Conservation (phyloP, 1,140 invertebrate species). For the Ceratoteleas bidentatus region DNA sequence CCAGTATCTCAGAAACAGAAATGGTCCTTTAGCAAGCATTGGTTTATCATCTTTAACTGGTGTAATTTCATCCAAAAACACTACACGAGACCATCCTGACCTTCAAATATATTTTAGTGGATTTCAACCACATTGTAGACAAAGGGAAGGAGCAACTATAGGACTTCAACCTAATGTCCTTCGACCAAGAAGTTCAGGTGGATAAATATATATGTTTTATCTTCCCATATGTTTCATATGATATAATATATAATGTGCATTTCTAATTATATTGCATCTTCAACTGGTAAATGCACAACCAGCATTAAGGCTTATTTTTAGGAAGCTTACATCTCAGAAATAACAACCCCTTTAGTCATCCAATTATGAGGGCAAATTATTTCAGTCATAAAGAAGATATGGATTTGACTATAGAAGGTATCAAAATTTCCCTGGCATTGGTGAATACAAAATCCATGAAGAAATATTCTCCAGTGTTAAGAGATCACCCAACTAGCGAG, state of each 20-base stretch:
- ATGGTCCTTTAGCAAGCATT: constrained; percentile 84
- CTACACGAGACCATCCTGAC: constrained; percentile 83
- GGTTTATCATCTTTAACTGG: constrained; percentile 84
- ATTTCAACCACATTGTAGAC: constrained; percentile 81
- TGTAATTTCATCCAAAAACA: constrained; percentile 83
- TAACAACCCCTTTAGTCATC: constrained; percentile 83
- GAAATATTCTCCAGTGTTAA: constrained; percentile 79
- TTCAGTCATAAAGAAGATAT: constrained; percentile 79
- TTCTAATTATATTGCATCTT: no score
- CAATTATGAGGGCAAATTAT: constrained; percentile 84
- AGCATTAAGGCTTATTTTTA: not conserved
- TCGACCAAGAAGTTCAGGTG: constrained; percentile 82
- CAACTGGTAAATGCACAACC: not conserved
- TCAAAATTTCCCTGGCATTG: constrained; percentile 77
- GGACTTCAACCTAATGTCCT: constrained; percentile 80
- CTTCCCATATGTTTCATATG: no score
- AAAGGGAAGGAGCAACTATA: constrained; percentile 79
- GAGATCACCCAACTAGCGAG: constrained; percentile 75
- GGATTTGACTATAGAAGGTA: constrained; percentile 79
- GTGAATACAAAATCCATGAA: constrained; percentile 78
- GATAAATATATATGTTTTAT: no score
- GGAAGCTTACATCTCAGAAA: constrained; percentile 75
- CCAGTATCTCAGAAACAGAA: constrained; percentile 84
- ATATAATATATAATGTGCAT: no score
- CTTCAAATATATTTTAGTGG: constrained; percentile 87